Conservation (phyloP, 1,140 invertebrate species). For the Leptestheria dahalacensis region DNA sequence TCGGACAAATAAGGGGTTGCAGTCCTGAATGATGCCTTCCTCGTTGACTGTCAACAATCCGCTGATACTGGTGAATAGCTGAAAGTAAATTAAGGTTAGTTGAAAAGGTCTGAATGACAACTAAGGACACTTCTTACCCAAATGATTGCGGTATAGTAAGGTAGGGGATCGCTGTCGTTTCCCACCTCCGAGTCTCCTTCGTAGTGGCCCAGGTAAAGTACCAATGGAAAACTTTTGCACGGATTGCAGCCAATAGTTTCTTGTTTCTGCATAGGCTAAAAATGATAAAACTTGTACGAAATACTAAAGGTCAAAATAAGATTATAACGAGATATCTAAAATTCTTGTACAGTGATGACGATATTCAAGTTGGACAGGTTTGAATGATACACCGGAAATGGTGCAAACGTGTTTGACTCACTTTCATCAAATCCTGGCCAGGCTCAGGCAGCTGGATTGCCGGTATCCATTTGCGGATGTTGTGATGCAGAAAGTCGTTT, state of each 20-base stretch:
- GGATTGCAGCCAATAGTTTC: neutral
- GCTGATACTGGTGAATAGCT: conserved; percentile 47
- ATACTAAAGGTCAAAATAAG: neutral
- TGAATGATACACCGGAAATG: no score
- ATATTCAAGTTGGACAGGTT: no score
- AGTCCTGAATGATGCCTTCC: conserved; percentile 41
- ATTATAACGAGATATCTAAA: neutral
- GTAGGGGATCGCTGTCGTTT: neutral
- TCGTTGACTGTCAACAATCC: conserved; percentile 47
- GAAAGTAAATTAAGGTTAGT: no score
- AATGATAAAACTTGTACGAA: no score
- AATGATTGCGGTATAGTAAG: neutral
- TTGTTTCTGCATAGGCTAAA: neutral
- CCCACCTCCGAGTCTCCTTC: neutral
- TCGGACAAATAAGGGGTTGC: conserved; percentile 48
- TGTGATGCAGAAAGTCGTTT: conserved; percentile 32
- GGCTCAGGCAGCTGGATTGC: conserved; percentile 33
- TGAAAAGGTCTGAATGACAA: no score
- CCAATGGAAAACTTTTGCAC: neutral
- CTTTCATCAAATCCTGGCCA: conserved; percentile 19
- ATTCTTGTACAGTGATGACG: no score
- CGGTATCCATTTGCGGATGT: conserved; percentile 33
- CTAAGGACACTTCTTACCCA: neutral
- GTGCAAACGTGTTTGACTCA: no score
- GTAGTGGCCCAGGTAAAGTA: neutral